A percentile compares a stretch with the other conserved stretches of the same genome.
Conservation (phyloP, 2,113 vertebrate species). For the Sylvia atricapilla region DNA sequence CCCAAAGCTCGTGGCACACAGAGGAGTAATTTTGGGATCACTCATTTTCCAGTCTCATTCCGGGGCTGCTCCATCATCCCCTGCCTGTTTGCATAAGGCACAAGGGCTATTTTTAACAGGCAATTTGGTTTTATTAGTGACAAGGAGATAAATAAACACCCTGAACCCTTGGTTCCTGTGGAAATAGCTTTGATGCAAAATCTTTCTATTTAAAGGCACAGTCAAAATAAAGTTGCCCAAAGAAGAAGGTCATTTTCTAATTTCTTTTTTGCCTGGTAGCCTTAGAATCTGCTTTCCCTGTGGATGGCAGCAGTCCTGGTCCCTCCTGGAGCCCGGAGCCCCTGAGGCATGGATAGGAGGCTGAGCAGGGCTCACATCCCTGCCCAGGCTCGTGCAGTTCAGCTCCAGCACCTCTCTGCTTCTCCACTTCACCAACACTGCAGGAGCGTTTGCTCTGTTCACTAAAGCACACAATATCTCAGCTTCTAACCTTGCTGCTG, state of each 20-base stretch:
- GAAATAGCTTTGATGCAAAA: slow-evolving; percentile 12
- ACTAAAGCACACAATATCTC: not conserved
- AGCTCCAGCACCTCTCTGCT: not conserved
- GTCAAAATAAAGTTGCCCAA: not conserved
- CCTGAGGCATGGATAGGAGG: not conserved
- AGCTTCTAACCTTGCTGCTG: not conserved
- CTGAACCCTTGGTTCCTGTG: not conserved
- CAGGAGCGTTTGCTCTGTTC: not conserved
- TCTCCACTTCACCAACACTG: not conserved
- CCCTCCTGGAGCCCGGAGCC: not conserved
- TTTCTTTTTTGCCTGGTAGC: not conserved
- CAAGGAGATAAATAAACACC: slow-evolving; percentile 7
- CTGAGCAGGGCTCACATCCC: not conserved
- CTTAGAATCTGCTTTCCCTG: not conserved
- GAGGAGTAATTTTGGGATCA: not conserved
- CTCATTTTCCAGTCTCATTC: not conserved
- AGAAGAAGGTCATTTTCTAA: not conserved
- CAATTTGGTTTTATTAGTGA: slow-evolving; percentile 21
- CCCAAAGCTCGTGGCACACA: not conserved
- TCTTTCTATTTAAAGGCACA: not conserved
- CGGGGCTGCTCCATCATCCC: not conserved
- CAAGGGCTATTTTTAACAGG: slow-evolving; percentile 1
- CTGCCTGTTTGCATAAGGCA: not conserved
- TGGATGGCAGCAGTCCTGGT: too few relatives aligned
- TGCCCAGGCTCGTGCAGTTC: not conserved